Evolutionary conservation across 64 coral and sea anemone genomes (phyloP).

Genomic region (Pachyseris speciosa): DNA sequence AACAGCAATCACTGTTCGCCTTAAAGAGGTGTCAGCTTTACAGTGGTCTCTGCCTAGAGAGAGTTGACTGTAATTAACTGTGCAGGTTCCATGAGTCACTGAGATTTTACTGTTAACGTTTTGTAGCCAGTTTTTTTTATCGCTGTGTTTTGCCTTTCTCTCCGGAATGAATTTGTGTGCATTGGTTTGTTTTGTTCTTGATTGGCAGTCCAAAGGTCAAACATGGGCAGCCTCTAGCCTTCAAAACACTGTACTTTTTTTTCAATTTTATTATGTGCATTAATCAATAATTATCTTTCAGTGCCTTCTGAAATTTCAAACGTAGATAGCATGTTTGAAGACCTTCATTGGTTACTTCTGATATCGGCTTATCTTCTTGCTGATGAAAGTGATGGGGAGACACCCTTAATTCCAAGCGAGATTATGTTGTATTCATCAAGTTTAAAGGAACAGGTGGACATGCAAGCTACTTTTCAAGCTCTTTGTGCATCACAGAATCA

Average conservation of each 20-base stretch:
- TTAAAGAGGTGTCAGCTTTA: no score
- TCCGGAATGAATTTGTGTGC: no score
- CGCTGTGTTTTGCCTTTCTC: no score
- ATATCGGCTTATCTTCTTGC: slow-evolving; percentile 90
- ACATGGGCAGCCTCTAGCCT: no score
- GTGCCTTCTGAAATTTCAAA: slow-evolving; percentile 20
- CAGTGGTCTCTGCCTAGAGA: no score
- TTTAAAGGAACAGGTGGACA: slow-evolving; percentile 66
- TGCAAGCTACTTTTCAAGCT: slow-evolving; percentile 51
- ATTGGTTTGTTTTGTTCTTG: no score
- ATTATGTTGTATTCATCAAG: slow-evolving; percentile 85
- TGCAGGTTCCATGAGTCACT: no score
- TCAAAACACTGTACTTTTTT: neutral
- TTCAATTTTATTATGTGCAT: neutral
- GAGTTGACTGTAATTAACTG: no score
- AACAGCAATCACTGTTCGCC: no score
- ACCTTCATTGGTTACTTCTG: slow-evolving; percentile 94
- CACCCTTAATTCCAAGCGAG: slow-evolving; percentile 83
- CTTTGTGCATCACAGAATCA: slow-evolving; percentile 63
- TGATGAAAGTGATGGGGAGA: slow-evolving; percentile 91
- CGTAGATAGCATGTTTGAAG: slow-evolving; percentile 89
- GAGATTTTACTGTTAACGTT: no score
- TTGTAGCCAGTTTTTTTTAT: no score
- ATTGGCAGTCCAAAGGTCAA: no score
- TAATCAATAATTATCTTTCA: neutral